Base-by-base conservation (phyloP, 1,140 invertebrate species). In the Galleria mellonella region DNA sequence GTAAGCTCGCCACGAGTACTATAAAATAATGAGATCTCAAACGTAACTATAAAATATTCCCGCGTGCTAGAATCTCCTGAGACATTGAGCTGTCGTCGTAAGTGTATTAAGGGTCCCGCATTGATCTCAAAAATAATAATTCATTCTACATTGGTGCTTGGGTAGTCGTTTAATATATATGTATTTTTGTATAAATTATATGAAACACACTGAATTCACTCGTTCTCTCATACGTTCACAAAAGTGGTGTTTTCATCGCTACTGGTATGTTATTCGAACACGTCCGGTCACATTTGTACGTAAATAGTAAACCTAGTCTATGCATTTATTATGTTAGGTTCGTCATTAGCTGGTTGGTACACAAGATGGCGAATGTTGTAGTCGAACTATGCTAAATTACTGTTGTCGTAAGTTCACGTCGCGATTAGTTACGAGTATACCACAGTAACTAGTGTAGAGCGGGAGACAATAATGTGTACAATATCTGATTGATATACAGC, bases 121-220 rank as follows among this genome's bases (percentile, higher is more conserved):
- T 53, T 64, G 64, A 68, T 68, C 64, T 68, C 64, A 64, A 50
- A n/a, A n/a, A n/a, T n/a, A n/a, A n/a, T n/a, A n/a, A n/a, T 37
- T 15, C 35, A 37, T 15, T 37, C 35, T 12, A 37, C 17, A 33
- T 53, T 52, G 64, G 64, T 68, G 64, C 64, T 68, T 62, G 64
- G 64, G 61, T 68, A 64, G 58, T 59, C 35, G 28, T 47, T n/a
- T n/a, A n/a, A 40, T n/a, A 32, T 13, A 37, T 37, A 37, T 9
- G 35, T 58, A 49, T 51, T 45, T 48, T 56, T 46, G 33, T 51
- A 23, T 23, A 23, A 23, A 23, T 23, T 3, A 3, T 23, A 23
- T 6, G 17, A 23, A n/a, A n/a, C n/a, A n/a, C 6, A 23, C 6
- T 6, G 17, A 23, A 23, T 23, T 23, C 6, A 23, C 17, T 3